Base-by-base conservation (phyloP, 1,140 invertebrate species). In the Thaumetopoea pityocampa region DNA sequence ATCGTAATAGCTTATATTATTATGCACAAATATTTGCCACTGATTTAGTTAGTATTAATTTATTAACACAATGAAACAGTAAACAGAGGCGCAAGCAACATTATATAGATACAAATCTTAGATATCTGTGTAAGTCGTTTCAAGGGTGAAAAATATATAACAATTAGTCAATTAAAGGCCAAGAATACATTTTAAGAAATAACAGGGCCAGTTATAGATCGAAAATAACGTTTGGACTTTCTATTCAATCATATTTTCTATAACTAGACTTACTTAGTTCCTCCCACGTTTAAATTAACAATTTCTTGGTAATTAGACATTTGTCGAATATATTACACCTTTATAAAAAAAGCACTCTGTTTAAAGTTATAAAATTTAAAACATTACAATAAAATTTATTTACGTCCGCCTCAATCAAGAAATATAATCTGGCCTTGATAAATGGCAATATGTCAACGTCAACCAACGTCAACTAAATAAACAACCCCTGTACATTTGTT, bases 241-340 rank as follows among this genome's bases (percentile, higher is more conserved):
- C 29, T 33, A 29, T 23, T 12, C 5, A 1, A 35, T 15, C 19
- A 5, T 4, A 27, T n/a, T n/a, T n/a, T n/a, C n/a, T n/a, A n/a
- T n/a, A n/a, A n/a, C n/a, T n/a, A n/a, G 24, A 43, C 46, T 52
- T 71, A 81, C 79, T 61, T 73, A 28, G 72, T 80, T 14, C 79
- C 77, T 26, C 77, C 77, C 11, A 81, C 51, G 37, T 83, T 83
- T 54, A 83, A 68, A 49, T 78, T 81, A 12, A 83, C 79, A 30
- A 83, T 83, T 69, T 83, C 79, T 62, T 83, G 79, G 54, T 81
- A 81, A 42, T 81, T 81, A 37, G 79, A 67, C 79, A 83, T 83
- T 43, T 32, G 17, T 12, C 16, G 23, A 11, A 9, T 5, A 9
- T 17, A 17, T 5, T 26, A 27, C 29, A 48, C 24, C 44, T 19